These are phyloP conservation scores for Hyles vespertilio DNA, from an alignment of 1,140 invertebrate species.

Conservation along the genomic window DNA sequence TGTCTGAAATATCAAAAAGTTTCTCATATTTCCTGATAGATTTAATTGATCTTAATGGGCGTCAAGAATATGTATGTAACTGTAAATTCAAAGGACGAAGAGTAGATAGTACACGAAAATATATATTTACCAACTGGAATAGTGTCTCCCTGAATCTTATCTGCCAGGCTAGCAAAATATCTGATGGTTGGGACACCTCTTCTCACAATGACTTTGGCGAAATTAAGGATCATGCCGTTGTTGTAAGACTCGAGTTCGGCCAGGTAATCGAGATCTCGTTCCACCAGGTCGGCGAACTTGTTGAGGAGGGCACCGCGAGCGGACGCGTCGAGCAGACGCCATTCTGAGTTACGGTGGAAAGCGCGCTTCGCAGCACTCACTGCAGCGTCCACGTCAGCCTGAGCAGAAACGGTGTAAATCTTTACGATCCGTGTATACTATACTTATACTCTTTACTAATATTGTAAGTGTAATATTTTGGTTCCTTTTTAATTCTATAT, in stretches of 20 bases:
- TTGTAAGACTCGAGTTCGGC: conserved; percentile 76
- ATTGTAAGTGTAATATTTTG: too few relatives aligned
- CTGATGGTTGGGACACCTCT: conserved; percentile 77
- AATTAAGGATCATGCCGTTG: conserved; percentile 51
- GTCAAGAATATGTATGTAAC: too few relatives aligned
- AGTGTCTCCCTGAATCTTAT: conserved; percentile 81
- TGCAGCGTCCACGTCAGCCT: conserved; percentile 86
- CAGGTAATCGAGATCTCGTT: conserved; percentile 80
- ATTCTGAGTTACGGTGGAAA: conserved; percentile 81
- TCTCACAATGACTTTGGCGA: conserved; percentile 77
- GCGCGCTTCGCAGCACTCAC: conserved; percentile 86
- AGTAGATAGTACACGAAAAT: too few relatives aligned
- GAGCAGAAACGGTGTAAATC: not conserved
- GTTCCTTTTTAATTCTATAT: too few relatives aligned
- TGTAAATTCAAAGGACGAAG: too few relatives aligned
- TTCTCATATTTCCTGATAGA: too few relatives aligned
- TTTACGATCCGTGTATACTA: too few relatives aligned
- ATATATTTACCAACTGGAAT: conserved; percentile 35
- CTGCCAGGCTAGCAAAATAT: conserved; percentile 66
- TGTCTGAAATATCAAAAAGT: too few relatives aligned
- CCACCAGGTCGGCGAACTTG: conserved; percentile 83
- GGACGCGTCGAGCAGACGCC: conserved; percentile 83
- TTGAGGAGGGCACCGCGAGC: conserved; percentile 68
- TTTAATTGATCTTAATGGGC: too few relatives aligned
- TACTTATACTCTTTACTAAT: too few relatives aligned